phyloP scores from a whole-genome alignment of 2,797 vertebrate species.

The Geotria australis region DNA sequence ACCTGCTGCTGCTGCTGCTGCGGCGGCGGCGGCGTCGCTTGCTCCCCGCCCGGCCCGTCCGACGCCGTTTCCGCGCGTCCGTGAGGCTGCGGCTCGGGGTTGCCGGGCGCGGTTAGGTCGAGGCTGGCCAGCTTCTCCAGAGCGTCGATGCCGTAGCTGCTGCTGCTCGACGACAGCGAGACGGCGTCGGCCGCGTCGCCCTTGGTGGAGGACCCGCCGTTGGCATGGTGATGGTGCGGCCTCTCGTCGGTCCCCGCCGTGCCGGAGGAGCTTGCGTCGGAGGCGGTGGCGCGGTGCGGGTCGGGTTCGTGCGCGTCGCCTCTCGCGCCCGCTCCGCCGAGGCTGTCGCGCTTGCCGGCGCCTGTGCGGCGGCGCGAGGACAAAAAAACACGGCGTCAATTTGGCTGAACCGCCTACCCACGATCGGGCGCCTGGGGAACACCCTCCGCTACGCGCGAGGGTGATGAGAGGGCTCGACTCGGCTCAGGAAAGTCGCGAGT shows the following conservation, averaged over 20 bases:
- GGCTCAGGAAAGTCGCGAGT: no score
- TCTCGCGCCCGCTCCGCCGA: conserved; percentile 7
- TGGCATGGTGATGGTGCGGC: conserved; percentile 3
- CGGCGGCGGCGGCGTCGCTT: conserved; percentile 1
- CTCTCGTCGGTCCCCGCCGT: background rate
- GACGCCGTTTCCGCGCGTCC: conserved; percentile 1
- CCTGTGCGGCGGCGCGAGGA: conserved; percentile 1
- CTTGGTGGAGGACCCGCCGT: conserved; percentile 1
- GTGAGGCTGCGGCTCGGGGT: no score
- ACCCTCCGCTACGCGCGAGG: conserved; percentile 1
- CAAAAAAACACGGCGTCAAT: no score
- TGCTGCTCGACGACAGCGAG: no score
- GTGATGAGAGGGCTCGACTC: background rate
- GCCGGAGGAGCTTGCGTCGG: no score
- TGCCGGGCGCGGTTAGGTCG: no score
- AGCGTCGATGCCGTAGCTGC: no score
- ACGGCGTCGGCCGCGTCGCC: no score
- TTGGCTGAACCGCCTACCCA: no score
- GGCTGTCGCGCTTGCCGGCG: conserved; percentile 1
- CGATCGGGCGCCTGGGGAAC: no score
- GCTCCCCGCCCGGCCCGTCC: conserved; percentile 12
- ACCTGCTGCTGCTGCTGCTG: no score
- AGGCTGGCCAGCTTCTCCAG: no score
- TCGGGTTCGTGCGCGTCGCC: conserved; percentile 10
- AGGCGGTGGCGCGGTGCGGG: conserved; percentile 1